These are phyloP conservation scores for Bombylius major DNA, from an alignment of 2,888 invertebrate species.

Conservation along the genomic window DNA sequence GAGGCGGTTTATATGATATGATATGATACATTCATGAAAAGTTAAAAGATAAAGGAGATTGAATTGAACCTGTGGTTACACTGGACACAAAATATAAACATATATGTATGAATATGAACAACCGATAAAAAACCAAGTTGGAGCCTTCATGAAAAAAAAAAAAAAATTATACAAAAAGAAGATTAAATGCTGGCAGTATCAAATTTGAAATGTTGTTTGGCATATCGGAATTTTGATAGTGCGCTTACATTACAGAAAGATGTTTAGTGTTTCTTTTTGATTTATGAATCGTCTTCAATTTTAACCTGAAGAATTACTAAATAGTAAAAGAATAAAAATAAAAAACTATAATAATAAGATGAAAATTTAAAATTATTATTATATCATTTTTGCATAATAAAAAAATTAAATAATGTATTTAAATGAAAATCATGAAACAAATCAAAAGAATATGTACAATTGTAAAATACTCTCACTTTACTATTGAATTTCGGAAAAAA, in stretches of 20 bases:
- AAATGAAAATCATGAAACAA: background rate
- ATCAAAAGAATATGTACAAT: too few species aligned
- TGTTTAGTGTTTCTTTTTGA: background rate
- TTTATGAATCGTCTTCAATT: background rate
- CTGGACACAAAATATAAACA: background rate
- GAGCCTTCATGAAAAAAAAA: background rate
- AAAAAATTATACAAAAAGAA: background rate
- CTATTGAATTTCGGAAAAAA: too few species aligned
- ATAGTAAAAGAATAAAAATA: background rate
- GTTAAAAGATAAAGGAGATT: constrained; percentile 1
- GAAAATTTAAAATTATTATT: background rate
- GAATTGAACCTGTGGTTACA: background rate
- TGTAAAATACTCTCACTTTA: too few species aligned
- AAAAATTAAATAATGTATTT: background rate
- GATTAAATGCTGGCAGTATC: background rate
- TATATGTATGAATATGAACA: background rate
- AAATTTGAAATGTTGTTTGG: background rate
- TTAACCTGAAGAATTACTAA: background rate
- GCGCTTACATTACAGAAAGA: too few species aligned
- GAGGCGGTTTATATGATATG: background rate
- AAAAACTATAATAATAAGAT: background rate
- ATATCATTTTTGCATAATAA: background rate
- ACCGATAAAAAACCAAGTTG: background rate
- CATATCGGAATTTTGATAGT: background rate
- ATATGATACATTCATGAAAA: background rate